These are phyloP conservation scores for Scaptomyza tumidula DNA, from an alignment of 2,888 invertebrate species.

Conservation along the genomic window DNA sequence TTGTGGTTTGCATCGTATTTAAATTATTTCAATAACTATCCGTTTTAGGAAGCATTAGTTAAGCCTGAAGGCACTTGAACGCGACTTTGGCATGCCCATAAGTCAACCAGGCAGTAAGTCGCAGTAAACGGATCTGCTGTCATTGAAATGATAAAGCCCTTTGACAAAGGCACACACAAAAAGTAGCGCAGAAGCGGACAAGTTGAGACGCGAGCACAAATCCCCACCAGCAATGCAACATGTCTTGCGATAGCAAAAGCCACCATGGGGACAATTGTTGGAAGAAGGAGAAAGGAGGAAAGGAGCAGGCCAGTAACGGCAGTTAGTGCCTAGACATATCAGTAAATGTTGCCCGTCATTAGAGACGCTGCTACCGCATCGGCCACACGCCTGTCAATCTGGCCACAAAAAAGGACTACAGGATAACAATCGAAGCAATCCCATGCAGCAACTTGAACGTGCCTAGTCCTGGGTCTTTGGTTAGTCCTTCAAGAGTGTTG, in stretches of 20 bases:
- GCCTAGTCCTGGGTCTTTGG: conserved; percentile 49
- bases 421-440: conserved; percentile 55
- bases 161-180: conserved; percentile 57
- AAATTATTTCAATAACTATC: conserved; percentile 62
- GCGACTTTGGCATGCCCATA: conserved; percentile 30
- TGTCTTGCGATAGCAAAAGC: conserved; percentile 46
- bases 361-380: conserved; percentile 39
- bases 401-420: conserved; percentile 35
- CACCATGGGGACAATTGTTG: background rate
- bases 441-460: conserved; percentile 51
- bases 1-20: conserved; percentile 44
- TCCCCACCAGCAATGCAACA: conserved; percentile 32
- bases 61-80: conserved; percentile 45
- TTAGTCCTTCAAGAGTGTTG: conserved; percentile 12
- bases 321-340: conserved; percentile 41
- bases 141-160: conserved; percentile 69
- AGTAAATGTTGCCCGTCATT: conserved; percentile 46
- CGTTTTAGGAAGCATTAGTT: conserved; percentile 56
- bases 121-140: conserved; percentile 53
- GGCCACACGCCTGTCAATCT: conserved; percentile 59
- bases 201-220: conserved; percentile 47
- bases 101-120: conserved; percentile 36
- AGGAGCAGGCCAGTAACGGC: background rate
- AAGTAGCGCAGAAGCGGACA: conserved; percentile 38
- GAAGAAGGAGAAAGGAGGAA: background rate